Conservation (phyloP, 2,797 vertebrate species). For the Fistularia commersonii region DNA sequence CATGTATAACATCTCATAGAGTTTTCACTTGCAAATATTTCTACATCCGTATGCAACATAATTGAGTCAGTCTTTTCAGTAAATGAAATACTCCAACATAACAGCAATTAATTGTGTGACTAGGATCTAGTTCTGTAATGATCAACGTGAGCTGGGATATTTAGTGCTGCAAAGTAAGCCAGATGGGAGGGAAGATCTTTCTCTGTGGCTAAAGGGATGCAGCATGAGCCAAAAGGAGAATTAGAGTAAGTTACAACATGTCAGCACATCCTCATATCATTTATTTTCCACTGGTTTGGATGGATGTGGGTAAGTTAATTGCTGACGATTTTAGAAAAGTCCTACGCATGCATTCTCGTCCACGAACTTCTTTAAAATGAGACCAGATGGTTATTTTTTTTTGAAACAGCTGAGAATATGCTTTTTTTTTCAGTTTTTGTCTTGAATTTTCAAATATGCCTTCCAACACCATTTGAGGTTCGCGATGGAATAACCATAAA, state of each 20-base stretch:
- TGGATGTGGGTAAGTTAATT: slow-evolving; percentile 53
- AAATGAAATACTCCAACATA: slow-evolving; percentile 33
- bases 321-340: slow-evolving; percentile 49
- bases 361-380: slow-evolving; percentile 32
- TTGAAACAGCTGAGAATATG: slow-evolving; percentile 26
- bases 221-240: slow-evolving; percentile 55
- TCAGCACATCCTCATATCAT: slow-evolving; percentile 63
- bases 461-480: slow-evolving; percentile 17
- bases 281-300: slow-evolving; percentile 62
- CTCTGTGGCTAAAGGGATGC: slow-evolving; percentile 43
- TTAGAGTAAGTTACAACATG: slow-evolving; percentile 62
- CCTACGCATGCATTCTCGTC: slow-evolving; percentile 19
- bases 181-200: slow-evolving; percentile 55
- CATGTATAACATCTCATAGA: background rate
- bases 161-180: slow-evolving; percentile 36
- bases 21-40: slow-evolving; percentile 14
- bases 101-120: slow-evolving; percentile 46
- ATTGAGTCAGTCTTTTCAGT: slow-evolving; percentile 28
- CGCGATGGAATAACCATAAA: background rate
- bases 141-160: slow-evolving; percentile 34
- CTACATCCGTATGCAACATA: slow-evolving; percentile 17
- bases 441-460: slow-evolving; percentile 30
- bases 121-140: slow-evolving; percentile 46
- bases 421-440: background rate
- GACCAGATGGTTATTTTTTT: slow-evolving; percentile 9